Conservation (phyloP, 2,797 vertebrate genomes). For the Nothura maculosa region DNA sequence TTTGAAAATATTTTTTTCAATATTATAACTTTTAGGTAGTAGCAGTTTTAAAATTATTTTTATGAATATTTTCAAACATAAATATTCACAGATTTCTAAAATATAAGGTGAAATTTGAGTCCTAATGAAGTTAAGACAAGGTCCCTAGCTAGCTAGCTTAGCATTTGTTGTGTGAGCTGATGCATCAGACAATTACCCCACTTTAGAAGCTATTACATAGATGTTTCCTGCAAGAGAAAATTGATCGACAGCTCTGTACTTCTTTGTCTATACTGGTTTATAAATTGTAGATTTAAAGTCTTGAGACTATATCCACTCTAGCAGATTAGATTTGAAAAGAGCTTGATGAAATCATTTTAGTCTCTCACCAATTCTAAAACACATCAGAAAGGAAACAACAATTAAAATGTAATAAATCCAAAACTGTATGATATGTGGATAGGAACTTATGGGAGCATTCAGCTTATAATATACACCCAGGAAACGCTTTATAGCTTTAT, state of each 20-base stretch:
- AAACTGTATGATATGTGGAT: not conserved
- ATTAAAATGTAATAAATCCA: not conserved
- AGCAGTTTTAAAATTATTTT: not conserved
- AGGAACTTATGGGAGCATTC: not conserved
- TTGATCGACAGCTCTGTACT: rapidly evolving
- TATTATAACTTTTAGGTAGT: not conserved
- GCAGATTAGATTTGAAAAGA: not conserved
- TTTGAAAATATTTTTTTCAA: not conserved
- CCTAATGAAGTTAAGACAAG: not conserved
- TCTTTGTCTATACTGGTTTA: not conserved
- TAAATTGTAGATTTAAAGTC: not conserved
- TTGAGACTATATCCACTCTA: not conserved
- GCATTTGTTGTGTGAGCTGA: not conserved
- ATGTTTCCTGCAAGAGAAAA: not conserved
- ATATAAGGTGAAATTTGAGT: not conserved
- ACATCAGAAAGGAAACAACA: not conserved
- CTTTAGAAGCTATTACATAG: not conserved
- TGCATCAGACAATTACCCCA: not conserved
- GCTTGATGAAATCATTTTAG: not conserved
- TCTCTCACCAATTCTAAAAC: not conserved
- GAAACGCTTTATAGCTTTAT: not conserved
- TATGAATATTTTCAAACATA: not conserved
- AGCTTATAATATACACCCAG: not conserved
- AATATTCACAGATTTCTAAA: not conserved
- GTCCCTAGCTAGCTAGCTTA: not conserved